Evolutionary conservation across 2,797 vertebrate species (phyloP), one percentile per base, ranked within the genome.

Genomic region (Tolypeutes matacus): DNA sequence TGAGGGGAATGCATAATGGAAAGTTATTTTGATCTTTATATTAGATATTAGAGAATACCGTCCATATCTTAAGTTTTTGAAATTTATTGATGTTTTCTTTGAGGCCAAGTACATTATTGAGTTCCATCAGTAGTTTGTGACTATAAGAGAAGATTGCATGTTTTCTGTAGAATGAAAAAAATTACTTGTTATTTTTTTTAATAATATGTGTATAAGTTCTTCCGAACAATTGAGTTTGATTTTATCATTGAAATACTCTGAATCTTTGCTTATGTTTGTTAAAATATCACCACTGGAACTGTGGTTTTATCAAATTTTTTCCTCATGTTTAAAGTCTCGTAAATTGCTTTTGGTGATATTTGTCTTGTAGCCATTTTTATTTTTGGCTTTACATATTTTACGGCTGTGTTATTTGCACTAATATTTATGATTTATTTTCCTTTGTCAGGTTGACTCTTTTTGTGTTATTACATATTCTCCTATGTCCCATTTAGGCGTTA

Each of bases 261-360:
- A 76, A 31, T 78, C 58, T 25, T 84, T 78, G 23, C 51, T 78
- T 94, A 27, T 72, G 46, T 84, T 91, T 84, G 49, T 85, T 76
- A 31, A 20, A 31, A 18, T 67, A 51, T 60, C 34, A 17, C 49
- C 27, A 64, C 53, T 72, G 7, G 67, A n/a, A 53, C 31, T 80
- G 13, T 88, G 25, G 25, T 70, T 77, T 64, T 77, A 69, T 67
- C 51, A 46, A 4, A 56, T 77, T 89, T 51, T 90, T 60, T 18
- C 46, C 46, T 82, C 36, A 51, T 3, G 56, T 49, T 86, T 78
- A 10, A 64, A 91, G n/a, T 91, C 42, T 49, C 17, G 53, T 78
- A 60, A 27, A 15, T 89, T 81, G 36, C 65, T 64, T 93, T 91
- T 64, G 76, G 62, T 93, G 23, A 65, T 88, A 83, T 2, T 64